These are phyloP conservation scores for Perizoma flavofasciatum DNA, from an alignment of 2,888 invertebrate species.

Conservation along the genomic window DNA sequence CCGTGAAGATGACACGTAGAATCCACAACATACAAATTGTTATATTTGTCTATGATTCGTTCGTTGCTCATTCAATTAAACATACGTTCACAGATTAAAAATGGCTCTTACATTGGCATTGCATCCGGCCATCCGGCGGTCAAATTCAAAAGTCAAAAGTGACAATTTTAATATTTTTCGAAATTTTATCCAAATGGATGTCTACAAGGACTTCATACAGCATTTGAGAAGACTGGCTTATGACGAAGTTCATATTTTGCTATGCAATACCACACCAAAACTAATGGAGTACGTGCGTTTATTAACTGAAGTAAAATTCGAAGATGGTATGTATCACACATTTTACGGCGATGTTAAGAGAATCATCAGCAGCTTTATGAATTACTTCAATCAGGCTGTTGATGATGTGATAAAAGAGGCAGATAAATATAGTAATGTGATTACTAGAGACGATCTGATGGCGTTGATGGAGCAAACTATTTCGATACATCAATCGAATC, in stretches of 20 bases:
- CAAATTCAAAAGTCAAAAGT: conserved; percentile 26
- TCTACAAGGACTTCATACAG: conserved; percentile 57
- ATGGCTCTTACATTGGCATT: conserved; percentile 5
- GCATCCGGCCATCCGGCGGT: conserved; percentile 16
- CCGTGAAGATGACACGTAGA: too few species aligned
- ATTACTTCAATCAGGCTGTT: conserved; percentile 50
- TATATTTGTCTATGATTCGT: too few species aligned
- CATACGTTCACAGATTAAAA: too few species aligned
- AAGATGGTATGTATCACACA: conserved; percentile 50
- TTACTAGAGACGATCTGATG: conserved; percentile 46
- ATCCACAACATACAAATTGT: too few species aligned
- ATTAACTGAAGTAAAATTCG: conserved; percentile 46
- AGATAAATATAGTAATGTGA: conserved; percentile 44
- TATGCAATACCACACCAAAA: conserved; percentile 49
- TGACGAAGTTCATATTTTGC: conserved; percentile 46
- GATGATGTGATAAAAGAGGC: conserved; percentile 51
- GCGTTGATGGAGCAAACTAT: conserved; percentile 51
- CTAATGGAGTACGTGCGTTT: conserved; percentile 49
- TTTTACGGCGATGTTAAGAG: conserved; percentile 63
- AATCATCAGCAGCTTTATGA: conserved; percentile 53
- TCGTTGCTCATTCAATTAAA: too few species aligned
- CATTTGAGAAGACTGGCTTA: conserved; percentile 48
- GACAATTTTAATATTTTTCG: not conserved
- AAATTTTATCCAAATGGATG: conserved; percentile 42
- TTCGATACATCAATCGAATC: conserved; percentile 45